Conservation (phyloP, 2,888 invertebrate genomes). For the Callosobruchus maculatus region DNA sequence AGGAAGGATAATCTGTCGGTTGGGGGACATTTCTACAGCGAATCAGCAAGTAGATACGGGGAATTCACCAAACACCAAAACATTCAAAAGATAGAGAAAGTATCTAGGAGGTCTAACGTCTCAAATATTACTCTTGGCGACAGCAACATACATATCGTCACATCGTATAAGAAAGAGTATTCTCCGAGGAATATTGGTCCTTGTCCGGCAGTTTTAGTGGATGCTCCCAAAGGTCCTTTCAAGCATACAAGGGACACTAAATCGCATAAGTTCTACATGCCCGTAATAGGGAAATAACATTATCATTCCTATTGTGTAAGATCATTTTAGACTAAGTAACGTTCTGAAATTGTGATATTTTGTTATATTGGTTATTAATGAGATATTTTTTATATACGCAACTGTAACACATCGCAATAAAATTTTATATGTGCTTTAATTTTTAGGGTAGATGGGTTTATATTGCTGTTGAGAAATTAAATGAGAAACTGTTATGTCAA, state of each 20-base stretch:
- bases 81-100: constrained; percentile 57
- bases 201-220: constrained; percentile 76
- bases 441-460: constrained; percentile 34
- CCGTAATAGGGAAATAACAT: constrained; percentile 51
- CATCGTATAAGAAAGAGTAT: constrained; percentile 76
- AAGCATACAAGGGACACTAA: constrained; percentile 82
- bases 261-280: constrained; percentile 79
- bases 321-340: constrained; percentile 15
- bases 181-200: constrained; percentile 67
- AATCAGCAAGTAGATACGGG: constrained; percentile 67
- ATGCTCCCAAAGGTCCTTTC: constrained; percentile 71
- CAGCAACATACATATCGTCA: constrained; percentile 54
- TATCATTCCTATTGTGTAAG: constrained; percentile 1
- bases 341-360: constrained; percentile 42
- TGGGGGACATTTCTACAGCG: constrained; percentile 70
- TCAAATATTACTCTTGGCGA: constrained; percentile 78
- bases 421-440: constrained; percentile 9
- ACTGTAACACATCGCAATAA: constrained; percentile 19
- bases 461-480: constrained; percentile 14
- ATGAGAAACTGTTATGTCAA: constrained; percentile 13
- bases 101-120: constrained; percentile 62
- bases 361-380: constrained; percentile 20
- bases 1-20: constrained; percentile 66
- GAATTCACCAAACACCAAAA: constrained; percentile 56
- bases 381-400: constrained; percentile 22